These are phyloP conservation scores for Falco cherrug DNA, from an alignment of 2,797 vertebrate genomes.

Conservation along the genomic window DNA sequence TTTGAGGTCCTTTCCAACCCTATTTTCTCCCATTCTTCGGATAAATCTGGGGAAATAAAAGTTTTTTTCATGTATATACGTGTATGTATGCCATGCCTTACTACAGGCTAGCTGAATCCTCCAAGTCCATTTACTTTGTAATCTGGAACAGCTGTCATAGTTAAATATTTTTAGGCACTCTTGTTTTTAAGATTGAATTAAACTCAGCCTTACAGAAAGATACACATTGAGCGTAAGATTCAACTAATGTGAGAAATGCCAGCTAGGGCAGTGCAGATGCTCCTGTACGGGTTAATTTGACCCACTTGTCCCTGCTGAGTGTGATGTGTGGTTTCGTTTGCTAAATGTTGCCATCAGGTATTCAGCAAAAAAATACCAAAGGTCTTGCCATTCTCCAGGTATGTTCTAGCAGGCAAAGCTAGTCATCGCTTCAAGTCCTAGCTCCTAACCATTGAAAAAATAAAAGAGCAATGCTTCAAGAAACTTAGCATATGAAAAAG, in stretches of 20 bases:
- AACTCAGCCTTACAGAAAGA: constrained; percentile 4
- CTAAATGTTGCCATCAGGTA: not conserved
- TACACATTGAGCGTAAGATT: not conserved
- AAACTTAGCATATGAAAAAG: not conserved
- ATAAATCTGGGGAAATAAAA: constrained; percentile 10
- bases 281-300: not conserved
- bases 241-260: not conserved
- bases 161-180: constrained; percentile 25
- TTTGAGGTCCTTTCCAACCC: not conserved
- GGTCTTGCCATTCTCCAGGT: not conserved
- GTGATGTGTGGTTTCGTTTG: not conserved
- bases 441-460: not conserved
- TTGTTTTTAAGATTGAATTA: constrained; percentile 38
- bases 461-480: not conserved
- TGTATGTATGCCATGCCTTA: not conserved
- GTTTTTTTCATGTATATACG: not conserved
- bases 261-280: not conserved
- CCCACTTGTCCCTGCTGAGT: not conserved
- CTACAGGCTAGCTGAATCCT: constrained; percentile 6
- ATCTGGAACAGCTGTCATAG: constrained; percentile 34
- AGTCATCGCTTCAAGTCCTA: not conserved
- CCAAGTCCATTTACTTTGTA: constrained; percentile 19
- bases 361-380: not conserved
- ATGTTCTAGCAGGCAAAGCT: not conserved
- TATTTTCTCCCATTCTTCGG: not conserved